These are phyloP conservation scores for Rhagium mordax DNA, from an alignment of 2,888 invertebrate species.

Conservation along the genomic window DNA sequence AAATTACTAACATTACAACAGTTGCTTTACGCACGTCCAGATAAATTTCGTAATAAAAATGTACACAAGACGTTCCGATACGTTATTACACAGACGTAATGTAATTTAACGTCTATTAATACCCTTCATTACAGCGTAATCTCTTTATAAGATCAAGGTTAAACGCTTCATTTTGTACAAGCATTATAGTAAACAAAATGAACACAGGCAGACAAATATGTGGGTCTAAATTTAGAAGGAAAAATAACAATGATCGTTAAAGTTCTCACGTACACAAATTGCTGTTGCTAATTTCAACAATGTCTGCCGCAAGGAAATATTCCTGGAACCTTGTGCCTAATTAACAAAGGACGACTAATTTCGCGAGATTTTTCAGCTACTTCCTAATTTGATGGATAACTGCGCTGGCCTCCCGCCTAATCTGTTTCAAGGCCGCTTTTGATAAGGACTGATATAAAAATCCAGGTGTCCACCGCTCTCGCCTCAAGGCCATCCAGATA, in stretches of 20 bases:
- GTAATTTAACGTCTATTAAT: slow-evolving; percentile 15
- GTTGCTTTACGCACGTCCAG: not conserved
- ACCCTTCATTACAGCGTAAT: slow-evolving; percentile 18
- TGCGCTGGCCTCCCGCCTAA: not conserved
- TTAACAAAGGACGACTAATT: not conserved
- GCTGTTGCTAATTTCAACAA: not conserved
- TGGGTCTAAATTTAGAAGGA: slow-evolving; percentile 18
- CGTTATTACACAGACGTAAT: not conserved
- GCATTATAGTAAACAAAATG: slow-evolving; percentile 20
- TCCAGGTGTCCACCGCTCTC: slow-evolving; percentile 2
- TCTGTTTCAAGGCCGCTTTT: not conserved
- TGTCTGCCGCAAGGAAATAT: not conserved
- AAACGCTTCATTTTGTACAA: not conserved
- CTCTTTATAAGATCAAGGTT: slow-evolving; percentile 26
- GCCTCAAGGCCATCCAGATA: not conserved
- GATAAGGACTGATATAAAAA: slow-evolving; percentile 7
- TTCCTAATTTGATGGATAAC: not conserved
- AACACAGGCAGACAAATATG: slow-evolving; percentile 13
- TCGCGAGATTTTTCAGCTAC: not conserved
- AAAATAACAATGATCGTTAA: slow-evolving; percentile 19
- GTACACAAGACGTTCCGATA: not conserved
- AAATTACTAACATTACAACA: not conserved
- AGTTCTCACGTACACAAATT: slow-evolving; percentile 18
- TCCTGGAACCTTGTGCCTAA: not conserved
- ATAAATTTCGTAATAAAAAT: not conserved